Percentiles rank a stretch among this genome's conserved stretches.
Conservation (phyloP, 1,140 invertebrate genomes). For the Palaemon carinicauda region DNA sequence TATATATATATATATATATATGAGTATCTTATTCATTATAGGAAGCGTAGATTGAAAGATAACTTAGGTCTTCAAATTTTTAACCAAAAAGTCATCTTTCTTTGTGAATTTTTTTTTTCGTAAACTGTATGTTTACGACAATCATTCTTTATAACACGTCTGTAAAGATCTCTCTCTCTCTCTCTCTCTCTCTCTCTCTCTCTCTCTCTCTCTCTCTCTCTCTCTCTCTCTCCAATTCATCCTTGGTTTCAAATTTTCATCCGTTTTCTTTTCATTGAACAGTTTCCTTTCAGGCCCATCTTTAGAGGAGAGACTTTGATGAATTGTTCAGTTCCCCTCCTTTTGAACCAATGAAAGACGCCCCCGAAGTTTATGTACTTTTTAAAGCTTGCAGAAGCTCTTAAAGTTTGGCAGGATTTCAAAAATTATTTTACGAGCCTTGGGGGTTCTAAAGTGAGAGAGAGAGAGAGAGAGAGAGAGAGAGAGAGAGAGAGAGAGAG, state of each 20-base stretch:
- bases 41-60: not conserved
- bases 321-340: not conserved
- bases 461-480: not conserved
- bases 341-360: not conserved
- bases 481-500: not conserved
- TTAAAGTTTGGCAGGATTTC: conserved; percentile 5
- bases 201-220: conserved; percentile 18
- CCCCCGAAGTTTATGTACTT: not conserved
- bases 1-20: conserved; percentile 2
- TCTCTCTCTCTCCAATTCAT: not conserved
- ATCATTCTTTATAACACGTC: not conserved
- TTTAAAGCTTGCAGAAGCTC: not conserved
- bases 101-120: too few species aligned
- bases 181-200: conserved; percentile 21
- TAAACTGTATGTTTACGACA: not conserved
- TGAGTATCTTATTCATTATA: not conserved
- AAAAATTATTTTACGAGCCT: not conserved
- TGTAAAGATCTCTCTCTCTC: not conserved
- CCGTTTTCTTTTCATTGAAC: not conserved
- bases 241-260: not conserved
- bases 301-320: not conserved
- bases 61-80: too few species aligned
- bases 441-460: not conserved
- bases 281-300: not conserved
- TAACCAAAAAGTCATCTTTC: too few species aligned